A percentile compares a stretch with the other conserved stretches of the same genome.
Conservation (phyloP, 2,888 invertebrate species). For the Watsonalla cultraria region DNA sequence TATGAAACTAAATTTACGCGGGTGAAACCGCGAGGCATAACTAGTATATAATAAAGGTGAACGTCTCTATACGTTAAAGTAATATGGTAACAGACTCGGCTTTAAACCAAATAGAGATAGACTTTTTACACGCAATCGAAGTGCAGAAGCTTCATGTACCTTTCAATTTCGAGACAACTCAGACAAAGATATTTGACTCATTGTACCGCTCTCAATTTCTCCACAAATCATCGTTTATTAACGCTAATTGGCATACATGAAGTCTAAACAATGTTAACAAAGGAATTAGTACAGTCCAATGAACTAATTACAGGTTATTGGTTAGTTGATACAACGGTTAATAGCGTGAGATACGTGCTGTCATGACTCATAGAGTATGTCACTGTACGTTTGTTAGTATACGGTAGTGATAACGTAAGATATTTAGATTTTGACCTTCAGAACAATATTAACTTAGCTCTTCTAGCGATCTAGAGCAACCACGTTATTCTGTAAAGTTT, state of each 20-base stretch:
- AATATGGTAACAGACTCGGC: too few species aligned
- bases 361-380: background rate
- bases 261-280: slow-evolving; percentile 11
- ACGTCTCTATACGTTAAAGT: too few species aligned
- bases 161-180: background rate
- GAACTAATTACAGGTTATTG: slow-evolving; percentile 11
- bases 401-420: too few species aligned
- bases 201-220: slow-evolving; percentile 5
- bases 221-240: slow-evolving; percentile 4
- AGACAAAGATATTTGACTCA: background rate
- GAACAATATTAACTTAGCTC: too few species aligned
- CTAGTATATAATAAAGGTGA: too few species aligned
- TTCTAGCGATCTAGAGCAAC: too few species aligned
- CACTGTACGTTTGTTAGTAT: background rate
- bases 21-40: too few species aligned
- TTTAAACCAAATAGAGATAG: too few species aligned
- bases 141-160: background rate
- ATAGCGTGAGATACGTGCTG: slow-evolving; percentile 7
- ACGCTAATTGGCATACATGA: slow-evolving; percentile 16
- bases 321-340: slow-evolving; percentile 15
- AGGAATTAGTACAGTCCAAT: slow-evolving; percentile 9
- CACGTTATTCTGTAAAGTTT: too few species aligned
- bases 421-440: too few species aligned
- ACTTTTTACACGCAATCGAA: too few species aligned
- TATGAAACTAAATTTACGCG: too few species aligned